These are phyloP conservation scores for Pogonocichla stellata DNA, from an alignment of 2,113 vertebrate genomes.

Conservation along the genomic window DNA sequence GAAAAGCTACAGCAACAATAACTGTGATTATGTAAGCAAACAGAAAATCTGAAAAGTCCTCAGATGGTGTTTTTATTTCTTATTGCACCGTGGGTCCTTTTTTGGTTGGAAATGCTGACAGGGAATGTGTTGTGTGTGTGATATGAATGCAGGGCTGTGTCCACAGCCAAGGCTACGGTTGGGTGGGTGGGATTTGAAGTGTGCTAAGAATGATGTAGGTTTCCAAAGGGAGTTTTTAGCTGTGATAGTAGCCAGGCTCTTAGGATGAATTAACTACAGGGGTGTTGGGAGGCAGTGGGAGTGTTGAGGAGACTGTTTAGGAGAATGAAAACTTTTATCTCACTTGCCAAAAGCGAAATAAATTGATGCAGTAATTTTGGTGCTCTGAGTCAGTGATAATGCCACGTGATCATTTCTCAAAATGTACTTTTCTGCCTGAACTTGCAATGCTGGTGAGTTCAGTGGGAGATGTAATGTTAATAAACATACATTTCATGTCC, in stretches of 20 bases:
- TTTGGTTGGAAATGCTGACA: background rate
- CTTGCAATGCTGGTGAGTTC: background rate
- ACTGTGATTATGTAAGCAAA: background rate
- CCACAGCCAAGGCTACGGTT: background rate
- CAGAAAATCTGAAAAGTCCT: background rate
- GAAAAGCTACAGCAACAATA: background rate
- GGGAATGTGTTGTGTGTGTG: background rate
- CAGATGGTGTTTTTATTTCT: background rate
- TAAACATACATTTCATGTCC: background rate
- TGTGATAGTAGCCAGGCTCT: background rate
- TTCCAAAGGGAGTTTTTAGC: background rate
- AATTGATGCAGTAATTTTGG: background rate
- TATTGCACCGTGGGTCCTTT: background rate
- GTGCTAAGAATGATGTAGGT: background rate
- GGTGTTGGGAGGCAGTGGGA: background rate
- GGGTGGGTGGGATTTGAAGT: background rate
- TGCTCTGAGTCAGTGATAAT: background rate
- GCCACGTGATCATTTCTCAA: background rate
- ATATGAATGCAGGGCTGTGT: background rate
- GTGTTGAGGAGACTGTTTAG: background rate
- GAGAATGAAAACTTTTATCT: background rate
- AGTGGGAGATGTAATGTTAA: background rate
- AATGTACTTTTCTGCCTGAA: background rate
- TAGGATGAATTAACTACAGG: background rate
- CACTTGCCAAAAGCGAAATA: background rate